Base-by-base conservation (phyloP, 2,888 invertebrate species). In the Onchidella celtica region DNA sequence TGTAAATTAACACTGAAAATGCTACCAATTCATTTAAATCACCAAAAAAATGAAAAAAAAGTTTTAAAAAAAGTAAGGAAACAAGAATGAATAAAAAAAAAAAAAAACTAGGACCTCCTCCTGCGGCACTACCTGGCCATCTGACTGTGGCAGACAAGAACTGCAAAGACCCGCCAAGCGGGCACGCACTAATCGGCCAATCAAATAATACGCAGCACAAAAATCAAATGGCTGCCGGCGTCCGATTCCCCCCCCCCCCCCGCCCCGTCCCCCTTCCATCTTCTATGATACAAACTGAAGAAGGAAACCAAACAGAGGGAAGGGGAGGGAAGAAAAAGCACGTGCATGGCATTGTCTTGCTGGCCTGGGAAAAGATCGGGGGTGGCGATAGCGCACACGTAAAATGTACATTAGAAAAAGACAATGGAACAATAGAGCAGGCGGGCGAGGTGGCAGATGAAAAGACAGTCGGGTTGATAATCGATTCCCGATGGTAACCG, bases 401-500 rank as follows among this genome's bases (percentile, higher is more conserved):
- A 9, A 27, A 70, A 47, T 27, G 40, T 4, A 47, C 29, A 57
- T 32, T 61, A 74, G 36, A 27, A 27, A 27, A 57, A 36, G 34
- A 74, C 74, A 61, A 38, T 9, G 17, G 74, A 34, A 61, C 36
- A 74, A 61, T 61, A 34, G 29, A 34, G 38, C 74, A 74, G 17
- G 9, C 40, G 29, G 29, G 36, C 6, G 69, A 21, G 40, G 6
- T 11, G 40, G 65, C 27, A 32, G 17, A 27, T 29, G 47, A 4
- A 32, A 36, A 24, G 29, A 4, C 0, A 27, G 40, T 63, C 63
- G 29, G 29, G 38, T 11, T 6, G 1, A 27, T 24, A 11, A 74
- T 74, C 27, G 74, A 74, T 61, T 74, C 36, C 27, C 61, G 74
- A 74, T 74, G 24, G 74, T 36, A 27, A 14, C 2, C 38, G 57